Evolutionary conservation across 2,888 invertebrate species (phyloP), one percentile per base, ranked within the genome.

Genomic region (Mechanitis mazaeus): DNA sequence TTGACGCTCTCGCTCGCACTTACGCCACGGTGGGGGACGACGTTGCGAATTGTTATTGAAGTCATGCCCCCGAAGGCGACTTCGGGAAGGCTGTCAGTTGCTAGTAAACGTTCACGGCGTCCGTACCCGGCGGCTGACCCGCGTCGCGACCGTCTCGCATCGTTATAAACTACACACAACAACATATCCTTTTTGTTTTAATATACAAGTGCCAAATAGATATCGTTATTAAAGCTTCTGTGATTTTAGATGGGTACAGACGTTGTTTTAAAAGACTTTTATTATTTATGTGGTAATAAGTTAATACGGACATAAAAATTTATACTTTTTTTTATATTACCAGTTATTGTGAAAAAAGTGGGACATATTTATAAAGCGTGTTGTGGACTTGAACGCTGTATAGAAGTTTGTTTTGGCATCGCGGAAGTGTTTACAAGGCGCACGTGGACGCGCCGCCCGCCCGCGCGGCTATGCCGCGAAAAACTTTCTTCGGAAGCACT

Each of bases 41-140:
- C 87, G 87, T 90, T 90, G 90, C 90, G 90, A 90, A 90, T 90
- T 90, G 90, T 90, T 90, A 90, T 90, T 89, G 90, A 89, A 90
- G 90, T 90, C 89, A 89, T 87, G 88, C 89, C 89, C 89, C 90
- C 88, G 87, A 88, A 89, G 89, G 90, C 90, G 86, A 88, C 88
- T 88, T 87, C 87, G 88, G 89, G 89, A 90, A 87, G 87, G 87
- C 88, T 88, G 87, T 89, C 89, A 90, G 89, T 89, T 86, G 86
- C 83, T 87, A 83, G 84, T 87, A 85, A 86, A 86, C 87, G 87
- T 83, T 84, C 88, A 80, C 83, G 83, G 87, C 85, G 87, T 84
- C 83, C 85, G 84, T 83, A 87, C 89, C 83, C 81, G 81, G 81
- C 76, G 84, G 82, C 80, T 77, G 72, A 71, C 69, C 68, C 78